Base-by-base conservation (phyloP, 2,888 invertebrate species). In the Ochlodes sylvanus region DNA sequence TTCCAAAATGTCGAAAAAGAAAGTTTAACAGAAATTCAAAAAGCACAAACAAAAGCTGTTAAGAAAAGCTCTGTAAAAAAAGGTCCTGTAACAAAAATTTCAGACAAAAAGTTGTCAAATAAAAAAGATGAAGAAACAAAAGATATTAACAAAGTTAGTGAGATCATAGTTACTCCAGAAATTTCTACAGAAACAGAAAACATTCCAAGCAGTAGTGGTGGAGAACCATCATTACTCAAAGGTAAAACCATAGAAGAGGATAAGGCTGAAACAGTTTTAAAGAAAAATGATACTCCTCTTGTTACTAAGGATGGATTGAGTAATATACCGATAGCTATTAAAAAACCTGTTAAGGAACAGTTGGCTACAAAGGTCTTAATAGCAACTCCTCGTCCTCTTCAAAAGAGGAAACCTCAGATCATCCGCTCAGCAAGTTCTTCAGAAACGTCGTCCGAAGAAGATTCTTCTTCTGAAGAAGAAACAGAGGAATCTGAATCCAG, bases 341-440 rank as follows among this genome's bases (percentile, higher is more conserved):
- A 83, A 71, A 87, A 79, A 74, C 87, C 86, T 50, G 89, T 94
- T 47, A 95, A 94, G 78, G 92, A 94, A 70, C 94, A 95, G 84
- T 90, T 91, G 63, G 92, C 95, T 34, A 76, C 89, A 6, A 94
- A 91, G 79, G 94, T 94, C 19, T 81, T 95, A 61, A 94, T 95
- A 77, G 95, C 95, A 19, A 95, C 95, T 60, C 95, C 95, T 62
- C 92, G 95, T 62, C 95, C 95, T 6, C 83, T 95, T 38, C 94
- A 94, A 79, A 95, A 94, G 80, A 90, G 88, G 79, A 73, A 77
- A 61, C 89, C 91, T 68, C 92, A 90, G 82, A 76, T 90, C 5
- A 86, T 92, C 56, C 87, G 86, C 76, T 88, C 89, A 14, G 86
- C 90, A 6, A 88, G 88, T 65, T 89, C 92, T 75, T 83, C 94